Base-by-base conservation (phyloP, 2,888 invertebrate genomes). In the Automeris io region DNA sequence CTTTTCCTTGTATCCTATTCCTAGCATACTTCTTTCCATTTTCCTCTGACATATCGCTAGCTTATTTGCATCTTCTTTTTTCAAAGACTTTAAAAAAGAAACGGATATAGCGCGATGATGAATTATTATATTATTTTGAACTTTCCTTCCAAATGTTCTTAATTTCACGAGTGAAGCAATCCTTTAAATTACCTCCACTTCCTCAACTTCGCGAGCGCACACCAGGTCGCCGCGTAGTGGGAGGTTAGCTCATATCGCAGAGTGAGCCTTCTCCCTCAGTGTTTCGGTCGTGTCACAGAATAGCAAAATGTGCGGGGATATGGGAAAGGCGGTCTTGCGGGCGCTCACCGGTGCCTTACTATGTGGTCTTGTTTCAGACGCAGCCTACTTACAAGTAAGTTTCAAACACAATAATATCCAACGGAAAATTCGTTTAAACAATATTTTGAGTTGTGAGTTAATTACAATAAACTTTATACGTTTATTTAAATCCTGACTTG, bases 241-340 rank as follows among this genome's bases (percentile, higher is more conserved):
- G 39, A 34, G 19, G 9, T 2, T 12, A 2, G 9, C 22, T 26
- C 33, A 18, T 19, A 33, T 8, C 5, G 25, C 13, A 11, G 18
- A 18, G 18, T 12, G 2, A 16, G 3, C 26, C 12, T 26, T 26
- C 5, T 16, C 1, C 13, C 21, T 12, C 31, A 26, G 18, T 18
- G 4, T 22, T n/a, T 26, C 12, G 18, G 35, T 22, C 22, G 31
- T 32, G 37, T 31, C 22, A 18, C 16, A 2, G 22, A 13, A 11
- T 16, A 11, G 21, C 18, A 74, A 55, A 51, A 86, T 86, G 86
- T 86, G 86, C 49, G 86, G 86, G 40, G 83, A 82, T 55, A 85
- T 83, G 82, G 86, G 86, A 18, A 86, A 85, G 46, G 86, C 86
- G 1, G 86, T 86, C 21, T 48, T 85, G 57, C 51, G 86, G 40